Conservation (phyloP, 1,140 invertebrate genomes). For the Bombus huntii region DNA sequence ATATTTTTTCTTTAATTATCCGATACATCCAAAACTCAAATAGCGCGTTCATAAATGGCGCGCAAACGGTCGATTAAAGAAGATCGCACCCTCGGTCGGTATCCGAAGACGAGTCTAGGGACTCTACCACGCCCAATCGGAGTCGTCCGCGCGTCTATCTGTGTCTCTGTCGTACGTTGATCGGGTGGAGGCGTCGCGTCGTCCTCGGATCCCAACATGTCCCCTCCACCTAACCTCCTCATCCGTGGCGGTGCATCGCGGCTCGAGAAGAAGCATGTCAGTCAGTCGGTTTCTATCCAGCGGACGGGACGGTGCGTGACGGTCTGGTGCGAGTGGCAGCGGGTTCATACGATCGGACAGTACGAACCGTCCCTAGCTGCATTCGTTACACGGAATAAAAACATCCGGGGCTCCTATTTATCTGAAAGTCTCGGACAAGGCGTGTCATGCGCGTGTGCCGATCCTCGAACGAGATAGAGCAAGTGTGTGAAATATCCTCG, state of each 20-base stretch:
- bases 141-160: slow-evolving; percentile 47
- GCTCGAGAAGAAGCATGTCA: slow-evolving; percentile 51
- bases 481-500: slow-evolving; percentile 39
- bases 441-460: slow-evolving; percentile 18
- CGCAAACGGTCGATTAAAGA: neutral
- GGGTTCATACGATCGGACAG: slow-evolving; percentile 47
- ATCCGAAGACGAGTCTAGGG: slow-evolving; percentile 42
- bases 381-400: slow-evolving; percentile 18
- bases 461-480: neutral
- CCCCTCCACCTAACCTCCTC: slow-evolving; percentile 48
- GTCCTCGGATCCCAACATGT: slow-evolving; percentile 29
- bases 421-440: neutral
- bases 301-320: slow-evolving; percentile 41
- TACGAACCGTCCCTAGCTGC: slow-evolving; percentile 35
- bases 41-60: slow-evolving; percentile 32
- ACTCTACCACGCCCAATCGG: slow-evolving; percentile 67
- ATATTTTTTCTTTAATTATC: neutral
- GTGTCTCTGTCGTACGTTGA: slow-evolving; percentile 1
- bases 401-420: neutral
- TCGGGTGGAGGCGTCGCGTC: slow-evolving; percentile 10
- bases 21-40: rapidly evolving
- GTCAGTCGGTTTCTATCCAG: slow-evolving; percentile 67
- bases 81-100: slow-evolving; percentile 50
- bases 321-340: slow-evolving; percentile 50
- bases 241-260: slow-evolving; percentile 41